Conservation (phyloP, 1,140 invertebrate genomes). For the Dendroctonus valens region DNA sequence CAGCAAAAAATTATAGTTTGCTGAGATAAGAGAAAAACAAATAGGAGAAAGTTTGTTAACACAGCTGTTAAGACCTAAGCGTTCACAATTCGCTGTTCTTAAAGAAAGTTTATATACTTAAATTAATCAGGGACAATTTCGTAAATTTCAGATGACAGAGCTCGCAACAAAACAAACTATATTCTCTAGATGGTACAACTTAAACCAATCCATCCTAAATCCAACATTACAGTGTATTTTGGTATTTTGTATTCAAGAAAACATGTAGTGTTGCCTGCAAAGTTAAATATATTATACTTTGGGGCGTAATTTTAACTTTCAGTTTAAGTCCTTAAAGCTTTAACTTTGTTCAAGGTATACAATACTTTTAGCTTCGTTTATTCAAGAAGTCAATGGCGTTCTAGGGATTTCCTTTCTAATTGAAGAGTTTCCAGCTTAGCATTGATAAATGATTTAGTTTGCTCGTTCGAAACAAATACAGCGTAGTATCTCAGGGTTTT, state of each 20-base stretch:
- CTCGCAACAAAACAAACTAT: background rate
- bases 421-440: slow-evolving; percentile 1
- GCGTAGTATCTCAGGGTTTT: no score
- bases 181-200: slow-evolving; percentile 23
- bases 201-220: slow-evolving; percentile 26
- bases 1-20: no score
- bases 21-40: no score
- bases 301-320: slow-evolving; percentile 29
- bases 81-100: no score
- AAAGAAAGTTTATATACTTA: background rate
- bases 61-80: no score
- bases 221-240: slow-evolving; percentile 27
- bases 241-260: slow-evolving; percentile 32
- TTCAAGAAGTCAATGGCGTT: slow-evolving; percentile 29
- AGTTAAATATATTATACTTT: slow-evolving; percentile 32
- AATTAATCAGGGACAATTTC: background rate
- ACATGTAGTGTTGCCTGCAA: slow-evolving; percentile 29
- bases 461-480: no score
- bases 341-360: slow-evolving; percentile 27
- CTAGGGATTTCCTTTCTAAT: slow-evolving; percentile 21
- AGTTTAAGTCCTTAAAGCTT: slow-evolving; percentile 21
- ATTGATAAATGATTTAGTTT: no score
- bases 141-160: background rate
- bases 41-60: no score
- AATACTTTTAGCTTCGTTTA: slow-evolving; percentile 27